phyloP scores from a whole-genome alignment of 2,888 invertebrate genomes.

The Entomobrya proxima region DNA sequence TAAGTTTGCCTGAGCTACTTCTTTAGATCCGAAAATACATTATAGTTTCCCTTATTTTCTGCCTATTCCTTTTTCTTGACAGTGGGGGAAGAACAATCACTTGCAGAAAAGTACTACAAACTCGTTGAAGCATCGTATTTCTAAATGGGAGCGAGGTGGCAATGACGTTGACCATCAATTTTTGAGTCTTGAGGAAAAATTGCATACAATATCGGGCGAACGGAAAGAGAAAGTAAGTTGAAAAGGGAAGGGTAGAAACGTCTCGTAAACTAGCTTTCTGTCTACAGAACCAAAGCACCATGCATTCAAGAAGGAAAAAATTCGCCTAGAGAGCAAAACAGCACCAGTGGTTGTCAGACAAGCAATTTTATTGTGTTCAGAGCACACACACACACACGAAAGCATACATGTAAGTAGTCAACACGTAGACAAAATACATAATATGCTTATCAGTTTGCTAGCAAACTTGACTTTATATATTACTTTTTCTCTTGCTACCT shows the following conservation, averaged over 20 bases:
- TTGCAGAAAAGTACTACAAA: slow-evolving; percentile 45
- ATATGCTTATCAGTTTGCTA: not conserved
- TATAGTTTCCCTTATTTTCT: not conserved
- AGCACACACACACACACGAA: not conserved
- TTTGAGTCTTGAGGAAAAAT: slow-evolving; percentile 66
- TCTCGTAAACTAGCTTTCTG: slow-evolving; percentile 37
- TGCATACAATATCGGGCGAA: slow-evolving; percentile 68
- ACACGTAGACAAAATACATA: not conserved
- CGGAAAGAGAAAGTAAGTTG: slow-evolving; percentile 43
- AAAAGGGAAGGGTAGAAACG: slow-evolving; percentile 46
- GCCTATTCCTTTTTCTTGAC: not conserved
- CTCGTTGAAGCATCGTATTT: slow-evolving; percentile 63
- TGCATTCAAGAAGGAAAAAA: not conserved
- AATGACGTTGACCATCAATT: slow-evolving; percentile 75
- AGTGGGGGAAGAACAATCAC: not conserved
- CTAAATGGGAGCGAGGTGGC: slow-evolving; percentile 69
- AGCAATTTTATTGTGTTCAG: slow-evolving; percentile 54
- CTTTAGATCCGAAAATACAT: not conserved
- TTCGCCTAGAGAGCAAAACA: slow-evolving; percentile 49
- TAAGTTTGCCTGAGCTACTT: not conserved
- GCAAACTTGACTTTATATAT: slow-evolving; percentile 10
- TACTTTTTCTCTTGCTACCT: not conserved
- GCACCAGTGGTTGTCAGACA: slow-evolving; percentile 44
- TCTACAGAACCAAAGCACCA: slow-evolving; percentile 19
- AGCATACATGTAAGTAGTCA: slow-evolving; percentile 22